Evolutionary conservation across 2,113 vertebrate species (phyloP), one percentile per base, ranked within the genome.

Genomic region (Neoarius graeffei): DNA sequence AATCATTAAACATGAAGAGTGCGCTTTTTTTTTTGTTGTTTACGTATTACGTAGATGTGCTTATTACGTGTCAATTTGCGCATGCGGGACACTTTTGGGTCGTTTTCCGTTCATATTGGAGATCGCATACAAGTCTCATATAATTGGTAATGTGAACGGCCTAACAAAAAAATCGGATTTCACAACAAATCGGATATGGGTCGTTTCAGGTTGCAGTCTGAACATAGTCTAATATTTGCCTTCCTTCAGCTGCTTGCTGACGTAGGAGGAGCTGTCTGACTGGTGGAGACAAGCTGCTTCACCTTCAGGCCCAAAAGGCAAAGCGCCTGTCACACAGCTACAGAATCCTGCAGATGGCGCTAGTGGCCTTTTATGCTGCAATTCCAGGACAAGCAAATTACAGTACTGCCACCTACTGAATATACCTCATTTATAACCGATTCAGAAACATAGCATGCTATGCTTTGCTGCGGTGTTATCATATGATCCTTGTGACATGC

Each of bases 291-390:
- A 56, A 54, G 56, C 54, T 76, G 3, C 56, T 76, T 62, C 54
- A n/a, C 54, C 54, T 11, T 23, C n/a, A 71, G 69, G 5, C 84
- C 52, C 3, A 14, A 17, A 67, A 83, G 7, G 13, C 5, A 57
- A 79, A 79, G 54, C 23, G 5, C 5, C 1, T 23, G 54, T 81
- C 50, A 56, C 74, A 77, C 17, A 1, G 5, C 5, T 81, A 27
- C 30, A 35, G 14, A 50, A 42, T 87, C 92, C 94, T 85, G 88
- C 88, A 91, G 93, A 85, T 90, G 92, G 92, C 81, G 91, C 91
- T 89, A 91, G 14, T 50, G 87, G 82, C 56, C 81, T 50, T 87
- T 87, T 77, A 25, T 69, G 10, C 13, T 30, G 17, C 13, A 27
- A 66, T 25, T 66, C 3, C 1, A 30, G 5, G 20, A 23, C 11